Evolutionary conservation across 30 jellyfish, hydroid and myxozoan genomes (phyloP).

Genomic region (Pseudorhiza aurosa): DNA sequence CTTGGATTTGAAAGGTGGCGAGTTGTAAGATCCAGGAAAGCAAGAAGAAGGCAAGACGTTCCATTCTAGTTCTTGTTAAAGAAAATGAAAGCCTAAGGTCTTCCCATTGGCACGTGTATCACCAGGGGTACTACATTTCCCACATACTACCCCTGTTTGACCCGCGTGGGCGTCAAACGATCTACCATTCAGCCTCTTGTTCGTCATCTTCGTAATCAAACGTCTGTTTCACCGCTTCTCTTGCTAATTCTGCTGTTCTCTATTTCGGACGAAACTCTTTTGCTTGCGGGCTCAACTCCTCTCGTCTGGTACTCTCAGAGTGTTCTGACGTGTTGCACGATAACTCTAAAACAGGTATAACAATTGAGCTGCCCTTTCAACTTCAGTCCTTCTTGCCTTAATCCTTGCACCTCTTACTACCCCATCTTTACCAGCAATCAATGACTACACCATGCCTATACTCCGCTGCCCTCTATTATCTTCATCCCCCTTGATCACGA

Average conservation of each 20-base stretch:
- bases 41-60: too few species aligned
- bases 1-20: too few species aligned
- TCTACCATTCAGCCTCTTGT: too few species aligned
- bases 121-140: too few species aligned
- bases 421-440: constrained; percentile 13
- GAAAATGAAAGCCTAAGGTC: too few species aligned
- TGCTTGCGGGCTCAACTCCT: background rate
- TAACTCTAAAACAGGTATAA: background rate
- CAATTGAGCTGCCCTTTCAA: constrained; percentile 21
- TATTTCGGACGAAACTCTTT: background rate
- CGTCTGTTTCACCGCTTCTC: background rate
- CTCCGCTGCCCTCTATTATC: constrained; percentile 32
- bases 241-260: background rate
- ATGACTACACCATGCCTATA: background rate
- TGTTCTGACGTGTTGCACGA: background rate
- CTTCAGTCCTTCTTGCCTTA: constrained; percentile 3
- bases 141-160: too few species aligned
- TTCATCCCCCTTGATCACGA: constrained; percentile 41
- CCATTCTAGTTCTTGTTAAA: too few species aligned
- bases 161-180: too few species aligned
- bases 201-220: too few species aligned
- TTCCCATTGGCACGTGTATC: too few species aligned
- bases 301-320: background rate
- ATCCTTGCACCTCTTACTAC: constrained; percentile 17
- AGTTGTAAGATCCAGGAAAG: too few species aligned